Percentiles rank a stretch among this genome's conserved stretches.
Evolutionary conservation across 2,113 vertebrate genomes (phyloP).

Genomic region (Dasyprocta punctata): DNA sequence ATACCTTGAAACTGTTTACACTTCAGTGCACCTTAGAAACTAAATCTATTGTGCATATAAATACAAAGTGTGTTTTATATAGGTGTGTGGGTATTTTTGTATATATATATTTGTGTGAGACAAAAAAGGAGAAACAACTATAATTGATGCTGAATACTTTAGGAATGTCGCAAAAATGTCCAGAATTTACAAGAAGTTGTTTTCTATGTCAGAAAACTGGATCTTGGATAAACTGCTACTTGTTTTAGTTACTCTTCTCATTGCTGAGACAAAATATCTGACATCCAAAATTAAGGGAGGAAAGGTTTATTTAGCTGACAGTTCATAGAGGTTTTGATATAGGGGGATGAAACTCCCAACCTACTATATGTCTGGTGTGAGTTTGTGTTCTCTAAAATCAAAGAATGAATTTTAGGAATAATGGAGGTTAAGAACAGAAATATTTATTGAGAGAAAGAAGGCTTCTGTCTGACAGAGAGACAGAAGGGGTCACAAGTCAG

Average conservation of each 20-base stretch:
- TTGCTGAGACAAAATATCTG: neutral
- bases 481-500: no score
- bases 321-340: neutral
- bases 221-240: neutral
- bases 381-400: no score
- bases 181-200: neutral
- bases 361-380: no score
- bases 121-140: neutral
- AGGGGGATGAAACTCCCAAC: no score
- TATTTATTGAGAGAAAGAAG: no score
- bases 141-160: neutral
- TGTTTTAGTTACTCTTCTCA: neutral
- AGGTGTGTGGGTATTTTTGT: neutral
- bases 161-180: neutral
- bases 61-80: neutral
- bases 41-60: slow-evolving; percentile 6
- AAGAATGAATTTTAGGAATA: no score
- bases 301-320: neutral
- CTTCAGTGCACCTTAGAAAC: neutral
- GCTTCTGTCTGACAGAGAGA: no score
- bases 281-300: neutral
- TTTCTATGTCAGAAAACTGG: neutral
- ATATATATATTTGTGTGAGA: no score
- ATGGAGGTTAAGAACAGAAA: no score
- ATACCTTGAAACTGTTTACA: neutral